phyloP scores from a whole-genome alignment of 2,888 invertebrate genomes.

The Brachycybe producta region DNA sequence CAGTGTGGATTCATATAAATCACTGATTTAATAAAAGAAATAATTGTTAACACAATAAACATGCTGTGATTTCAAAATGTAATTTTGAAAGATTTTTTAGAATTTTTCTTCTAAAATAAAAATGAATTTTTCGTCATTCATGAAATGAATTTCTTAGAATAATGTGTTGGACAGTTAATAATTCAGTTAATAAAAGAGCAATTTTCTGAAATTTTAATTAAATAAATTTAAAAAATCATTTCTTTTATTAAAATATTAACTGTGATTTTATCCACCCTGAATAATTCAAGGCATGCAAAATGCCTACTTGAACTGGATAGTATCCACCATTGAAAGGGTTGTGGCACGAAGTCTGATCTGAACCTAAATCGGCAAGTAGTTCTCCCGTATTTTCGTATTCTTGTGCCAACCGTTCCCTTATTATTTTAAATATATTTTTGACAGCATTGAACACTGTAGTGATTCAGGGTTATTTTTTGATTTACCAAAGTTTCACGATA shows the following conservation, averaged over 20 bases:
- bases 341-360: conserved; percentile 49
- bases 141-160: too few species aligned
- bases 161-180: too few species aligned
- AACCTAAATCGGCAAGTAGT: conserved; percentile 44
- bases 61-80: background rate
- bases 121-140: too few species aligned
- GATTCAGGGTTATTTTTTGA: too few species aligned
- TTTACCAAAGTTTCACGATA: conserved; percentile 41
- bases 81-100: background rate
- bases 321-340: conserved; percentile 47
- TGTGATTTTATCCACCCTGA: too few species aligned
- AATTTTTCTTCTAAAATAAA: too few species aligned
- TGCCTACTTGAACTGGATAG: conserved; percentile 41
- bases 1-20: too few species aligned
- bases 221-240: too few species aligned
- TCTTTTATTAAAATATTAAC: background rate
- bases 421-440: conserved; percentile 3
- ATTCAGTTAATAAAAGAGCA: too few species aligned
- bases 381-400: conserved; percentile 41
- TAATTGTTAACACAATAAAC: background rate
- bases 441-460: background rate
- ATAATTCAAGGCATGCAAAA: background rate
- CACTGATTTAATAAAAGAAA: background rate
- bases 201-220: too few species aligned
- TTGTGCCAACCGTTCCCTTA: conserved; percentile 40